Evolutionary conservation across 2,888 invertebrate species (phyloP), one percentile per base, ranked within the genome.

Genomic region (Pristionchus japonicus): DNA sequence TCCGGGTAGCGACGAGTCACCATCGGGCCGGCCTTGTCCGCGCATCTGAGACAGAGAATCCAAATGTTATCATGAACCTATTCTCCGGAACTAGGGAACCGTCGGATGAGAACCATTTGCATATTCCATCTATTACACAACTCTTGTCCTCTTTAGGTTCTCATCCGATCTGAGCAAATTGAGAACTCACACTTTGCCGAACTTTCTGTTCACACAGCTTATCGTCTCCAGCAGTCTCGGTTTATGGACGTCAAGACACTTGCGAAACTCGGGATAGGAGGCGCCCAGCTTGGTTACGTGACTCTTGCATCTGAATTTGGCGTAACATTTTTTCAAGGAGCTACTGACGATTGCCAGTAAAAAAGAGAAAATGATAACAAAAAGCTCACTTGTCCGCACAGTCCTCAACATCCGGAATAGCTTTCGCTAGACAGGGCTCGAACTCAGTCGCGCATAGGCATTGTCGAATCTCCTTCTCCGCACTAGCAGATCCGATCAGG

Each of bases 1-100:
- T 87, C 87, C 9, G 87, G 87, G 27, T 74, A 87, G 0, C 74
- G 31, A 15, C 77, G 49, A 34, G 87, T 74, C 9, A 87, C 87
- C 74, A 37, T 47, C 11, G n/a, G 31, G 7, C 87, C 87, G 37
- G 87, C 13, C 23, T n/a, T 49, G 31, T 23, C 40, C 13, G 87
- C 70, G 52, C 87, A 87, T 52, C 87, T 87, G 88, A 23, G 90
- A 89, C 6, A 43, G 43, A 6, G 43, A 11, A n/a, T n/a, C n/a
- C n/a, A n/a, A n/a, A n/a, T n/a, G n/a, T n/a, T n/a, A n/a, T n/a
- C n/a, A n/a, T n/a, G n/a, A n/a, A n/a, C n/a, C n/a, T n/a, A n/a
- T n/a, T n/a, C n/a, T n/a, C n/a, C n/a, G n/a, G n/a, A n/a, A n/a
- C n/a, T n/a, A n/a, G n/a, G n/a, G n/a, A n/a, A n/a, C n/a, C n/a